Conservation (phyloP, 2,888 invertebrate species). For the Didymodactylos carnosus region DNA sequence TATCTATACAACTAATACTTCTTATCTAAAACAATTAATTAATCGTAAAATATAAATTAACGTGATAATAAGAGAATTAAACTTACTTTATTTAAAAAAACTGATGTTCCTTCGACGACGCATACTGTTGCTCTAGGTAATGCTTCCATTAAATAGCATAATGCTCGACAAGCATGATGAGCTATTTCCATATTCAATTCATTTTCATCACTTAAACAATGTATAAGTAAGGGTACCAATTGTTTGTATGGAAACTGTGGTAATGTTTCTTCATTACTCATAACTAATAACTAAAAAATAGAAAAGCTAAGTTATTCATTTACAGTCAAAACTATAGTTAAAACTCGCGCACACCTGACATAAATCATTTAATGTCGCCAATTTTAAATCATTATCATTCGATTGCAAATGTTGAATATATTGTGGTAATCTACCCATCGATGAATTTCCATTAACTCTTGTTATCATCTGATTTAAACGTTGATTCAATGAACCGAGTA, state of each 20-base stretch:
- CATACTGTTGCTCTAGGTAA: slow-evolving; percentile 75
- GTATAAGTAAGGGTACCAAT: slow-evolving; percentile 80
- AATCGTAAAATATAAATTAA: not conserved
- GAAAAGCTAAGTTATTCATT: no score
- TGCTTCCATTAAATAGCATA: slow-evolving; percentile 98
- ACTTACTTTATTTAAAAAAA: slow-evolving; percentile 60
- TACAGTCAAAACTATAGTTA: no score
- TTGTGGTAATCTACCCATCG: not conserved
- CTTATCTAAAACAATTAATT: slow-evolving; percentile 43
- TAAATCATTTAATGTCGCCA: slow-evolving; percentile 7
- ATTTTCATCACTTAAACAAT: slow-evolving; percentile 77
- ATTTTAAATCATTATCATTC: slow-evolving; percentile 1
- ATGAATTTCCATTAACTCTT: not conserved
- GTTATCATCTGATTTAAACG: not conserved
- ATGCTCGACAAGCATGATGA: slow-evolving; percentile 92
- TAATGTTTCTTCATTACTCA: slow-evolving; percentile 95
- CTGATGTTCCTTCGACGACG: slow-evolving; percentile 86
- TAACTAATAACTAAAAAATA: slow-evolving; percentile 53
- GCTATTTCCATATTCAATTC: slow-evolving; percentile 79
- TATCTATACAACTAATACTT: slow-evolving; percentile 97
- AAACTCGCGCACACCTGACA: slow-evolving; percentile 16
- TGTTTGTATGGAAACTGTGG: slow-evolving; percentile 95
- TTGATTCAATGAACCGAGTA: not conserved
- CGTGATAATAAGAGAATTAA: not conserved
- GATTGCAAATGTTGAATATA: not conserved